Evolutionary conservation across 2,113 vertebrate species (phyloP).

Genomic region (Bos javanicus): DNA sequence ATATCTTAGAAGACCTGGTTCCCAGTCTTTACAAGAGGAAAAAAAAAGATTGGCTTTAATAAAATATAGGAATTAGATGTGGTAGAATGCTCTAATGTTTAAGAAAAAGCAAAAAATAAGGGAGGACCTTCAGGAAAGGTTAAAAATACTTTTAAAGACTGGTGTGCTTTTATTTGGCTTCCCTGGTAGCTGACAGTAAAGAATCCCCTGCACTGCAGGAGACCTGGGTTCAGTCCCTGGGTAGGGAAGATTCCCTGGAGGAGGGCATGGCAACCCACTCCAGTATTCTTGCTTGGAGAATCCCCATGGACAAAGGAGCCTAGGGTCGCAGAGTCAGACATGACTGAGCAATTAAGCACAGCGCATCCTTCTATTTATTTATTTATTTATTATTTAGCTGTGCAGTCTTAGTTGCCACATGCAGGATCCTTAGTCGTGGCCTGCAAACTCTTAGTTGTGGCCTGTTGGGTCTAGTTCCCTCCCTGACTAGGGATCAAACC

Average conservation of each 20-base stretch:
- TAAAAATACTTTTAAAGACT: neutral
- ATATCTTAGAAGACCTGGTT: neutral
- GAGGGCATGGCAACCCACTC: neutral
- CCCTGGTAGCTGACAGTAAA: neutral
- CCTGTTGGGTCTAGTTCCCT: neutral
- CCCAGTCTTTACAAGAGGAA: neutral
- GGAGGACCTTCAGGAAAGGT: neutral
- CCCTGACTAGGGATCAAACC: neutral
- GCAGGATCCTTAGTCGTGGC: neutral
- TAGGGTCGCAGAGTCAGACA: neutral
- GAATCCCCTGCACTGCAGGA: neutral
- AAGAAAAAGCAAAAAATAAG: neutral
- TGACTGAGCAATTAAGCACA: neutral
- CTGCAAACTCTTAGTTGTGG: neutral
- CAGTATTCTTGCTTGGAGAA: neutral
- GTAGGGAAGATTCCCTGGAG: neutral
- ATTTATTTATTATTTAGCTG: neutral
- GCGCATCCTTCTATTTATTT: rapidly evolving
- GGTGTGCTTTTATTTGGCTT: neutral
- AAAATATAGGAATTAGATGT: conserved; percentile 10
- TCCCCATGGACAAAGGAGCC: neutral
- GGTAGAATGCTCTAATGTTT: neutral
- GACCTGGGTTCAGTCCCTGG: neutral
- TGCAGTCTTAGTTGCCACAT: neutral
- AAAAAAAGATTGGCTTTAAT: neutral